These are phyloP conservation scores for Calameuta idolon DNA, from an alignment of 2,888 invertebrate genomes.

Conservation along the genomic window DNA sequence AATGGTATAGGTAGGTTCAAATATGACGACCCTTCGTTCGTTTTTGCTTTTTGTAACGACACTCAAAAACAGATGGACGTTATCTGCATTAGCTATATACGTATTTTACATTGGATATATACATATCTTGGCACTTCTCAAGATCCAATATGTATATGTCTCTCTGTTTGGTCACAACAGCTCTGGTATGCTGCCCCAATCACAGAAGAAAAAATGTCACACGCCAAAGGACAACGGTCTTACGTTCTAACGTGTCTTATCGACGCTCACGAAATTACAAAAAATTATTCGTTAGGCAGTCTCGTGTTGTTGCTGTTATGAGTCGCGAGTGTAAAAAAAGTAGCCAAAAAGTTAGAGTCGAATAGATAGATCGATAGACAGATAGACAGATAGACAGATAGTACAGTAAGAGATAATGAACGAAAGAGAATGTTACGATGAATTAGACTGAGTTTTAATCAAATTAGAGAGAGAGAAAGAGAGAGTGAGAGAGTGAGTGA, in stretches of 20 bases:
- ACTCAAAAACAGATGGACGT: constrained; percentile 77
- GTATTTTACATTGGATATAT: constrained; percentile 16
- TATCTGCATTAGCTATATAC: constrained; percentile 42
- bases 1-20: constrained; percentile 35
- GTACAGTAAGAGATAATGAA: constrained; percentile 24
- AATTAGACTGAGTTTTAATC: too few relatives aligned
- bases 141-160: constrained; percentile 33
- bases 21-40: constrained; percentile 59
- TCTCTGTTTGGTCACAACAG: constrained; percentile 64
- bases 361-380: constrained; percentile 14
- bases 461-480: neutral
- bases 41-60: constrained; percentile 71
- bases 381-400: constrained; percentile 14
- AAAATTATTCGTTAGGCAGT: constrained; percentile 39
- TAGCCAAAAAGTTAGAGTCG: constrained; percentile 15
- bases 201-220: constrained; percentile 90
- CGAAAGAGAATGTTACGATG: constrained; percentile 12
- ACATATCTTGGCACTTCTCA: constrained; percentile 29
- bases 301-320: constrained; percentile 23
- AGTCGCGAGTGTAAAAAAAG: constrained; percentile 11
- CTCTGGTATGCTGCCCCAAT: constrained; percentile 85
- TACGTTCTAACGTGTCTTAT: constrained; percentile 48
- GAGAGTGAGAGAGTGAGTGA: neutral
- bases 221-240: constrained; percentile 70
- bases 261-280: constrained; percentile 51